Percentiles rank a stretch among this genome's conserved stretches.
phyloP scores from a whole-genome alignment of 2,888 invertebrate species.

The Arge pagana region DNA sequence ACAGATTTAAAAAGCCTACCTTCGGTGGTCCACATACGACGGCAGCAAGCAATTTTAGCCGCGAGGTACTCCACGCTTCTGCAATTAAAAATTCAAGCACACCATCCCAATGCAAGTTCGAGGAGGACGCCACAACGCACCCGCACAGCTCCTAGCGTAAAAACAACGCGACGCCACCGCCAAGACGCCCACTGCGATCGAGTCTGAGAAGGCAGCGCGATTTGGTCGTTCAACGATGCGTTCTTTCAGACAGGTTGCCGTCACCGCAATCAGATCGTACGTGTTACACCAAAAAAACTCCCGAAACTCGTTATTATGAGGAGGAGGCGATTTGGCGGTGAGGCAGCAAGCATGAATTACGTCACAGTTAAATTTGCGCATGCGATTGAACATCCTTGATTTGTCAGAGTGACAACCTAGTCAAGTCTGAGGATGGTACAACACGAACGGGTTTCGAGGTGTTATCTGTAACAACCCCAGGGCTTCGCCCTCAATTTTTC shows the following conservation, averaged over 20 bases:
- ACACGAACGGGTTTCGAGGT: too few relatives aligned
- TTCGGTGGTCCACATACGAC: not conserved
- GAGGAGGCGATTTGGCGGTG: not conserved
- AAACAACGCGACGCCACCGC: constrained; percentile 6
- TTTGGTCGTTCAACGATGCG: not conserved
- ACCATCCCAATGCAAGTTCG: not conserved
- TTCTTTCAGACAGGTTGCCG: constrained; percentile 5
- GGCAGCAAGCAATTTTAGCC: not conserved
- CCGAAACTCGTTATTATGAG: constrained; percentile 2
- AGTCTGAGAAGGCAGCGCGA: not conserved
- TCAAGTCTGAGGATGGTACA: too few relatives aligned
- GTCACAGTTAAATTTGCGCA: too few relatives aligned
- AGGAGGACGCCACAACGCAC: not conserved
- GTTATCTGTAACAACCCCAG: too few relatives aligned
- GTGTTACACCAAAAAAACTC: constrained; percentile 4
- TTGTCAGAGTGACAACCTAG: too few relatives aligned
- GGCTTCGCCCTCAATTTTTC: too few relatives aligned
- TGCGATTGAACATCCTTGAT: too few relatives aligned
- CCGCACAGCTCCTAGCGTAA: not conserved
- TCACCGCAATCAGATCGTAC: not conserved
- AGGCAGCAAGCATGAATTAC: constrained; percentile 2
- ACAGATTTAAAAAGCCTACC: not conserved
- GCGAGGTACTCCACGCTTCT: not conserved
- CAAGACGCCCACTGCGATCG: constrained; percentile 4
- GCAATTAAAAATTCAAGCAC: not conserved